Base-by-base conservation (phyloP, 2,888 invertebrate genomes). In the Pilophorus perplexus region DNA sequence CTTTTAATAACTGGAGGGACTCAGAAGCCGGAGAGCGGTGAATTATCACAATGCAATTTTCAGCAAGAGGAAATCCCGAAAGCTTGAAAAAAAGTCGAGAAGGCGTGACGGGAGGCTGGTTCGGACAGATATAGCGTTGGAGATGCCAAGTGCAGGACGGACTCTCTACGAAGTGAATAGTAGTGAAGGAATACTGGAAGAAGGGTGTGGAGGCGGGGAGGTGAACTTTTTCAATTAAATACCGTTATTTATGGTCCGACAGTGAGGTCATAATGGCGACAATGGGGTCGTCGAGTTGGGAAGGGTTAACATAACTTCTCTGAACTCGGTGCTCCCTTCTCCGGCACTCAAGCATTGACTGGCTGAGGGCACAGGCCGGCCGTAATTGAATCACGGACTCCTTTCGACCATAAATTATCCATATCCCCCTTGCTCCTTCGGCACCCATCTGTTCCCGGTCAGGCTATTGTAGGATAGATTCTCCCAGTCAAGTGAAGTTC, bases 211-310 rank as follows among this genome's bases (percentile, higher is more conserved):
- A 12, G 27, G 27, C 8, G 28, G 28, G 18, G 16, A 28, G 38
- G 46, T 27, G 38, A 62, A 62, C 62, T 62, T 62, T 62, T 62
- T 62, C 62, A 62, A 62, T 62, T 62, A 62, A 62, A 62, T 62
- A 46, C 27, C 48, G 46, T 62, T 62, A 62, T 62, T 62, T 62
- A 62, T 62, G 46, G 62, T 44, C 27, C 46, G 48, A 62, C 37
- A 55, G 55, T 55, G 38, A 55, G 40, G 40, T 20, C 38, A 38
- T 55, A 55, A 55, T 55, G 55, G 55, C 55, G 38, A 38, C 55
- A 55, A 38, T 55, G 37, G 55, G 20, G 37, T 18, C 33, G 55
- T 10, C 20, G 18, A 55, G 55, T 38, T 12, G 14, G 10, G 20
- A 37, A 55, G 55, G 55, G 37, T 55, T 55, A 52, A 52, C 52